phyloP scores from a whole-genome alignment of 2,888 invertebrate species.

The Drosophila leonis region DNA sequence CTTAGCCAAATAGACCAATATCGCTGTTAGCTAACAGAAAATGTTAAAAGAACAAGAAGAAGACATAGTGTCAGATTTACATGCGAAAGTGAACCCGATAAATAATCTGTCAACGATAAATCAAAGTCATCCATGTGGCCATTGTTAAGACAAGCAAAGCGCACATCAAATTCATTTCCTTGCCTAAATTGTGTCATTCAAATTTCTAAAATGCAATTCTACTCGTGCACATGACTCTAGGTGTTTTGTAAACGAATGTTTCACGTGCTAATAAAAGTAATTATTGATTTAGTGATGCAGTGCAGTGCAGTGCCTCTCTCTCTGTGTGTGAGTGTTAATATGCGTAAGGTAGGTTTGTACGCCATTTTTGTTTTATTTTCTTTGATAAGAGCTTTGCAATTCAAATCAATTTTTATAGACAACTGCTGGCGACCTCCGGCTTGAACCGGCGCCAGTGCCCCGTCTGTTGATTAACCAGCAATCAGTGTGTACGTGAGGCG shows the following conservation, averaged over 20 bases:
- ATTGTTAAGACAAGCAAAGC: neutral
- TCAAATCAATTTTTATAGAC: conserved; percentile 16
- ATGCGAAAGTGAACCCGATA: neutral
- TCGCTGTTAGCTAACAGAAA: neutral
- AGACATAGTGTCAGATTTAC: neutral
- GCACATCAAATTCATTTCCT: neutral
- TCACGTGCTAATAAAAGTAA: conserved; percentile 10
- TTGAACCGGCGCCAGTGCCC: conserved; percentile 19
- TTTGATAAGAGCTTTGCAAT: conserved; percentile 24
- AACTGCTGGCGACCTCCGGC: conserved; percentile 15
- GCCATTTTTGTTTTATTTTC: neutral
- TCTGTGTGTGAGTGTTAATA: neutral
- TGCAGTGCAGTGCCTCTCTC: neutral
- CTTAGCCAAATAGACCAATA: neutral
- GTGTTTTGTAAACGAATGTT: conserved; percentile 11
- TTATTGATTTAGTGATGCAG: neutral
- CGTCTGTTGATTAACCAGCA: conserved; percentile 26
- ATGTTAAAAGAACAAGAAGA: neutral
- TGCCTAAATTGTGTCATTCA: conserved; percentile 17
- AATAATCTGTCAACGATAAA: neutral
- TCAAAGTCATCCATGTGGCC: neutral
- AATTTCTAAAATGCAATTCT: conserved; percentile 10
- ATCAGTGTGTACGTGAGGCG: conserved; percentile 56
- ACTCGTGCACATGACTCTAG: conserved; percentile 16
- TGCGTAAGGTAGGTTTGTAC: neutral